Percentiles rank a stretch among this genome's conserved stretches.
phyloP scores from a whole-genome alignment of 2,113 vertebrate species.

The Clarias macrocephalus region DNA sequence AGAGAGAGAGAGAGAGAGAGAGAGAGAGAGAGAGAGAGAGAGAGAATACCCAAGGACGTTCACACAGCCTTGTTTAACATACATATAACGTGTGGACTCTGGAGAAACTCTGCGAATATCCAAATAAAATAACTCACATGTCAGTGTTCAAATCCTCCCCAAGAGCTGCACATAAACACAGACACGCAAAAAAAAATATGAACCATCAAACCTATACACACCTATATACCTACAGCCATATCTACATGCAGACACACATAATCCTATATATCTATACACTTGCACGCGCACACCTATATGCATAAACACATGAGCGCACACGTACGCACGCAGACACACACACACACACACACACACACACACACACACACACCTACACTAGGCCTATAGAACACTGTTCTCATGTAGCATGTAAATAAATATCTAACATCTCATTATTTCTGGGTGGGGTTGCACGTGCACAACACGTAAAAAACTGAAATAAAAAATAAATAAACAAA shows the following conservation, averaged over 20 bases:
- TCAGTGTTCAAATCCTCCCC: conserved; percentile 27
- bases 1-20: background rate
- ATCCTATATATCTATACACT: background rate
- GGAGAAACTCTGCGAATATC: conserved; percentile 35
- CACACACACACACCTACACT: background rate
- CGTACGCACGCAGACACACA: too few relatives aligned
- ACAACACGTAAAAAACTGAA: background rate
- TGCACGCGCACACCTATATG: background rate
- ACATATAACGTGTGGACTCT: conserved; percentile 34
- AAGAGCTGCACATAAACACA: conserved; percentile 30
- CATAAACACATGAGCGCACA: background rate
- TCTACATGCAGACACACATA: background rate
- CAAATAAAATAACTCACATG: conserved; percentile 48
- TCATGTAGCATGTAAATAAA: conserved; percentile 2
- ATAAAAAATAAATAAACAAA: background rate
- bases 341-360: background rate
- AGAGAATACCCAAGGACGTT: conserved; percentile 5
- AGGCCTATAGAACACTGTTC: background rate
- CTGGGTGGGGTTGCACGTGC: background rate
- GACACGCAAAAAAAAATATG: conserved; percentile 1
- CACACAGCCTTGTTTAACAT: conserved; percentile 45
- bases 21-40: background rate
- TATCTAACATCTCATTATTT: background rate
- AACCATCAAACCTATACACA: background rate
- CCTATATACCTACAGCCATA: background rate